A percentile compares a stretch with the other conserved stretches of the same genome.
Conservation (phyloP, 2,113 vertebrate genomes). For the Planiliza haematocheilus region DNA sequence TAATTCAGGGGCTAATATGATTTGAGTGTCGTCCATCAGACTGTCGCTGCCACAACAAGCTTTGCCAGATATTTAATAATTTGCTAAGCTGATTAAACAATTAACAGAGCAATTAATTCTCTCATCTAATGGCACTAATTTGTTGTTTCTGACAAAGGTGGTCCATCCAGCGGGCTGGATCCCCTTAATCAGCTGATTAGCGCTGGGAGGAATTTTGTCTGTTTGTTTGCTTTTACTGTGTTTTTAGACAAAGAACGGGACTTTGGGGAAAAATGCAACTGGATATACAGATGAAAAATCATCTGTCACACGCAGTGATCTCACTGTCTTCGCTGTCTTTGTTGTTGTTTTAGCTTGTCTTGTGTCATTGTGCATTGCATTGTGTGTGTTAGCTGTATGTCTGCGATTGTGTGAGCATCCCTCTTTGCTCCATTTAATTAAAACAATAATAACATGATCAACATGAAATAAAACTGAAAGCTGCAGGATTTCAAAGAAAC, state of each 20-base stretch:
- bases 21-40: slow-evolving; percentile 78
- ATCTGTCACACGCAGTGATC: slow-evolving; percentile 58
- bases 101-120: slow-evolving; percentile 81
- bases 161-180: slow-evolving; percentile 66
- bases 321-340: slow-evolving; percentile 51
- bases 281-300: slow-evolving; percentile 70
- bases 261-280: slow-evolving; percentile 22
- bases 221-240: slow-evolving; percentile 55
- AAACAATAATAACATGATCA: slow-evolving; percentile 79
- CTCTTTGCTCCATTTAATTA: slow-evolving; percentile 82
- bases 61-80: slow-evolving; percentile 79
- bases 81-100: slow-evolving; percentile 81
- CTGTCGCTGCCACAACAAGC: slow-evolving; percentile 72
- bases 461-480: slow-evolving; percentile 83
- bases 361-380: slow-evolving; percentile 28
- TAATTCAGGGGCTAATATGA: slow-evolving; percentile 79
- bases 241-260: slow-evolving; percentile 13
- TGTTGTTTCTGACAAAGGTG: slow-evolving; percentile 79
- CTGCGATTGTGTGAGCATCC: slow-evolving; percentile 43
- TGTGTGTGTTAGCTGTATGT: slow-evolving; percentile 20
- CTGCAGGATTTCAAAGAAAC: slow-evolving; percentile 86
- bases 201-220: slow-evolving; percentile 52
- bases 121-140: slow-evolving; percentile 80
- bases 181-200: slow-evolving; percentile 80
- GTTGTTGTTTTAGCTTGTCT: slow-evolving; percentile 45